phyloP scores from a whole-genome alignment of 2,888 invertebrate species.

The Erebia ligea region DNA sequence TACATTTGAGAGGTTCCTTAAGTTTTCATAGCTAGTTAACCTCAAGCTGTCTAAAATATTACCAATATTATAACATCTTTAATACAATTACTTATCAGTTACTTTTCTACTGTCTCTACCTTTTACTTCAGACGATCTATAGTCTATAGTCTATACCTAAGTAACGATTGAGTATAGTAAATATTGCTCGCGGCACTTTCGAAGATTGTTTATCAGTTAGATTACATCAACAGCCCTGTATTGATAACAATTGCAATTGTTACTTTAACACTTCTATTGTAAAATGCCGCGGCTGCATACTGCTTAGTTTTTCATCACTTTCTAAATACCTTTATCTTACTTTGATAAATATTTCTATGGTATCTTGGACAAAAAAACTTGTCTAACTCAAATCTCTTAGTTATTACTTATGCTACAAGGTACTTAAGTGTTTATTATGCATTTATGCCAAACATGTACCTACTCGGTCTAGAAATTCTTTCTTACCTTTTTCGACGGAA shows the following conservation, averaged over 20 bases:
- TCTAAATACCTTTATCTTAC: not conserved
- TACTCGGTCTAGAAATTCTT: no score
- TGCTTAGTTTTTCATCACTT: not conserved
- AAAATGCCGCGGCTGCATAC: not conserved
- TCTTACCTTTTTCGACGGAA: no score
- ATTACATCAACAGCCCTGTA: constrained; percentile 7
- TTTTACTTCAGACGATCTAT: constrained; percentile 5
- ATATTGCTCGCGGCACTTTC: constrained; percentile 8
- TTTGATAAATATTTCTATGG: not conserved
- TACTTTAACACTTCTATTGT: not conserved
- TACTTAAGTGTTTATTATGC: no score
- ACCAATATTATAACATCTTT: not conserved
- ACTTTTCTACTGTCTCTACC: not conserved
- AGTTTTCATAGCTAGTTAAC: not conserved
- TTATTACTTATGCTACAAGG: not conserved
- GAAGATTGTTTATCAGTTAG: constrained; percentile 18
- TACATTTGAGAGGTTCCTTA: not conserved
- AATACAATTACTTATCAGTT: not conserved
- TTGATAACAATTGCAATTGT: constrained; percentile 11
- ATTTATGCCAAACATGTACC: no score
- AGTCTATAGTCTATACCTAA: no score
- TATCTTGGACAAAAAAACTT: no score
- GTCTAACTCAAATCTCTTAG: not conserved
- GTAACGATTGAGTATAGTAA: constrained; percentile 1
- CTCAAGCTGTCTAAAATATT: not conserved